Evolutionary conservation across 2,888 invertebrate species (phyloP).

Genomic region (Dusona sp.): DNA sequence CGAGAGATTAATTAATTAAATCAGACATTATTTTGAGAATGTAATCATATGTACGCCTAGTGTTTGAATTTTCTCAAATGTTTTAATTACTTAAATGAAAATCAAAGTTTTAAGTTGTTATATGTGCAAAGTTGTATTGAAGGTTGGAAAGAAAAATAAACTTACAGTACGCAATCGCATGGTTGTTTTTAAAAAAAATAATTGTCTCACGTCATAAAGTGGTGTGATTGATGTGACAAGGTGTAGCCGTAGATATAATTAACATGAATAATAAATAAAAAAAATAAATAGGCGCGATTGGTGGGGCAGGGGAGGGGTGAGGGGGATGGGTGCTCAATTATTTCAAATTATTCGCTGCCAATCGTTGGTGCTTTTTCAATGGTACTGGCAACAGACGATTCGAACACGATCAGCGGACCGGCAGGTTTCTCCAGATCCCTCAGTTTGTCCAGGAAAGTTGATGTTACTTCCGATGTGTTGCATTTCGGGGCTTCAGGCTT

Average conservation of each 20-base stretch:
- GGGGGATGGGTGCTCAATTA: background rate
- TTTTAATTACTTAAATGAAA: background rate
- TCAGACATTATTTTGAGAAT: background rate
- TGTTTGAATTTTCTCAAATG: background rate
- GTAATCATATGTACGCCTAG: no score
- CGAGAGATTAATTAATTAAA: background rate
- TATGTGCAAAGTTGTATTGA: background rate
- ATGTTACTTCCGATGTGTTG: background rate
- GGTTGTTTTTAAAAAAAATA: background rate
- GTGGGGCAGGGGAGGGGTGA: background rate
- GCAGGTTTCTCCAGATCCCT: background rate
- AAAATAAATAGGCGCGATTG: background rate
- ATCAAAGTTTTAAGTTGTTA: background rate
- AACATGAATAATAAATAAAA: background rate
- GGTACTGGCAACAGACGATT: background rate
- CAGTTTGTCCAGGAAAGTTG: constrained; percentile 1
- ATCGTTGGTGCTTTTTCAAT: constrained; percentile 1
- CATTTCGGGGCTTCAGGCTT: background rate
- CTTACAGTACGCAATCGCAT: background rate
- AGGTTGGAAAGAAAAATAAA: background rate
- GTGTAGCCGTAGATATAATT: background rate
- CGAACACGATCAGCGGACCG: background rate
- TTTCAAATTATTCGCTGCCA: background rate
- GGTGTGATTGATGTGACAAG: background rate
- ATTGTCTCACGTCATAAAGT: background rate